A percentile compares a stretch with the other conserved stretches of the same genome.
phyloP scores from a whole-genome alignment of 2,113 vertebrate genomes.

The Pandion haliaetus region DNA sequence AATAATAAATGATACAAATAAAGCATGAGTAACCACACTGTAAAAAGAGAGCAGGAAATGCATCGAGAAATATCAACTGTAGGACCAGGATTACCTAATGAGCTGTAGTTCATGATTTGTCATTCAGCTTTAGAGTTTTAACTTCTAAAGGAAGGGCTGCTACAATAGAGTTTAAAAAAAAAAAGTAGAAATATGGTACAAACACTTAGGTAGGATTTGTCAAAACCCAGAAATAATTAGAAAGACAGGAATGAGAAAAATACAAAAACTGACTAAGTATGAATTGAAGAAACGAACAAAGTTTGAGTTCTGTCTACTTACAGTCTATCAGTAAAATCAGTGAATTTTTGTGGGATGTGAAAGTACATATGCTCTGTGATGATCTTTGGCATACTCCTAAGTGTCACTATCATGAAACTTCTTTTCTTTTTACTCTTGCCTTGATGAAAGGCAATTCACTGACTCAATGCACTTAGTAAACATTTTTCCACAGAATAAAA shows the following conservation, averaged over 20 bases:
- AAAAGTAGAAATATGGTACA: neutral
- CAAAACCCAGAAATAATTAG: neutral
- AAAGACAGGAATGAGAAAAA: neutral
- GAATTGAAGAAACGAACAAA: neutral
- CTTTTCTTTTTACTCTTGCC: neutral
- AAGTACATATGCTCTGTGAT: neutral
- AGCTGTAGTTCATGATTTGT: neutral
- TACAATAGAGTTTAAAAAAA: neutral
- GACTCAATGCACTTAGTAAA: neutral
- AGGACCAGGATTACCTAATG: neutral
- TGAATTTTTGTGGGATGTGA: neutral
- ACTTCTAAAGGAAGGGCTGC: neutral
- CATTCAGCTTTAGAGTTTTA: neutral
- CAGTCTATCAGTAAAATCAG: neutral
- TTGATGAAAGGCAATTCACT: neutral
- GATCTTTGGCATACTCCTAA: neutral
- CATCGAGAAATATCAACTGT: neutral
- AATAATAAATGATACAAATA: constrained; percentile 53
- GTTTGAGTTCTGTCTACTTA: neutral
- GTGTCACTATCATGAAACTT: neutral
- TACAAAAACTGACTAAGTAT: neutral
- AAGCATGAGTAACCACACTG: neutral
- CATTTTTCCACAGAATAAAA: neutral
- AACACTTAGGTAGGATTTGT: neutral
- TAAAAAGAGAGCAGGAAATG: neutral